A percentile compares a stretch with the other conserved stretches of the same genome.
These are phyloP conservation scores for Archaeoteleia sp. DNA, from an alignment of 2,888 invertebrate genomes.

Conservation along the genomic window DNA sequence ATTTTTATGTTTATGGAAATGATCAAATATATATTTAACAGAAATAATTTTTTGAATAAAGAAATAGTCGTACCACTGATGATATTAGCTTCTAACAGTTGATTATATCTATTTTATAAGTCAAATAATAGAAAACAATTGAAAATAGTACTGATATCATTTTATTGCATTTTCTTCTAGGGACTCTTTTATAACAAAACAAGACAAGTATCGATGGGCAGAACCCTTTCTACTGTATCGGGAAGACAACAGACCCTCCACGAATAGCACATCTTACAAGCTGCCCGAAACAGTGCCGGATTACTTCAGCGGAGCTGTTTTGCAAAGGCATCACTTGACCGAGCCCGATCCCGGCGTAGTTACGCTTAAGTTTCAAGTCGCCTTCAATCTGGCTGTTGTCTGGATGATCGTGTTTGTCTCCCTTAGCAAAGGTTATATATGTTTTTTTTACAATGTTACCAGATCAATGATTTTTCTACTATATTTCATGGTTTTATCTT, in stretches of 20 bases:
- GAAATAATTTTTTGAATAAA: too few species aligned
- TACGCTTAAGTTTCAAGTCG: conserved; percentile 88
- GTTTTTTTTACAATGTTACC: neutral
- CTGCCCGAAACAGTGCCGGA: conserved; percentile 87
- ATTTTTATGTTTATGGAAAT: too few species aligned
- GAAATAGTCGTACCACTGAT: too few species aligned
- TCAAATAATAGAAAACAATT: too few species aligned
- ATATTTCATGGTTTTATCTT: conserved; percentile 1
- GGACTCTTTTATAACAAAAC: conserved; percentile 89
- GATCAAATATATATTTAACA: too few species aligned
- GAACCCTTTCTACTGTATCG: conserved; percentile 83
- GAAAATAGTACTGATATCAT: too few species aligned
- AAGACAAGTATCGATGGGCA: conserved; percentile 88
- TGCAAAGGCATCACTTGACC: conserved; percentile 79
- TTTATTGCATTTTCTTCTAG: conserved; percentile 58
- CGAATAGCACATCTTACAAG: conserved; percentile 75
- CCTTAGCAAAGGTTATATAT: conserved; percentile 83
- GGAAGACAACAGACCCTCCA: conserved; percentile 76
- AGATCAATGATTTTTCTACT: too few species aligned
- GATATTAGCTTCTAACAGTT: too few species aligned
- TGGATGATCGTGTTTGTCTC: conserved; percentile 94
- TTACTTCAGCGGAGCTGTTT: conserved; percentile 89
- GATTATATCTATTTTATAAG: too few species aligned
- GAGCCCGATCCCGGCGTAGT: conserved; percentile 76
- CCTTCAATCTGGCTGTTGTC: conserved; percentile 91